Evolutionary conservation across 2,888 invertebrate species (phyloP), one percentile per base, ranked within the genome.

Genomic region (Stenchaetothrips biformis): DNA sequence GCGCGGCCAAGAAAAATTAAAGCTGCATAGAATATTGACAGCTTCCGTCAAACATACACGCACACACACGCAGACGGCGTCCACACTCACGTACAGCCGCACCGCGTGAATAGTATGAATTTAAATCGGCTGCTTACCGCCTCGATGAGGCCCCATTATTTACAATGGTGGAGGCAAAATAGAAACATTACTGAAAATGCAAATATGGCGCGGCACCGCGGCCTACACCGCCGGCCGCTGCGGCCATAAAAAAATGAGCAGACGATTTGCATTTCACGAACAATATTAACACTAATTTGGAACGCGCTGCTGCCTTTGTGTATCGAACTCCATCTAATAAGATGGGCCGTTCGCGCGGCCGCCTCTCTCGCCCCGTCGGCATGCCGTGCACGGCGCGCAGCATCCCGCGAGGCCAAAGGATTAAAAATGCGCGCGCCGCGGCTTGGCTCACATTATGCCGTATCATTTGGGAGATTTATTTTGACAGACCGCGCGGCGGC

Each of bases 231-330:
- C 67, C 18, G 6, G 67, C 67, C 18, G 6, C n/a, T 21, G 67
- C 67, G 25, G 67, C 67, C 67, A 74, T 74, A 74, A 74, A 74
- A 74, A 67, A 21, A 7, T 7, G 21, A 74, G 67, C 67, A 4
- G 21, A 0, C 67, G 8, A 74, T 74, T 25, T 74, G 67, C 67
- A 74, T 74, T 21, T 25, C 21, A 25, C 67, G 67, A 74, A 74
- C 67, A 74, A 74, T 74, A 74, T 74, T 74, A 74, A 74, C 67
- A 74, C 67, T 74, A 74, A 74, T 74, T 74, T 74, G 67, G 67
- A 25, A 25, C 67, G 67, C 67, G 25, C 9, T 25, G 7, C 67
- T 74, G 37, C 37, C 37, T 74, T 74, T 74, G 67, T 74, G 67
- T 11, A 74, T 74, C 67, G 67, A 74, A 25, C 67, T 74, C 67